phyloP scores from a whole-genome alignment of 2,113 vertebrate species.

The Machaerirhynchus nigripectus region DNA sequence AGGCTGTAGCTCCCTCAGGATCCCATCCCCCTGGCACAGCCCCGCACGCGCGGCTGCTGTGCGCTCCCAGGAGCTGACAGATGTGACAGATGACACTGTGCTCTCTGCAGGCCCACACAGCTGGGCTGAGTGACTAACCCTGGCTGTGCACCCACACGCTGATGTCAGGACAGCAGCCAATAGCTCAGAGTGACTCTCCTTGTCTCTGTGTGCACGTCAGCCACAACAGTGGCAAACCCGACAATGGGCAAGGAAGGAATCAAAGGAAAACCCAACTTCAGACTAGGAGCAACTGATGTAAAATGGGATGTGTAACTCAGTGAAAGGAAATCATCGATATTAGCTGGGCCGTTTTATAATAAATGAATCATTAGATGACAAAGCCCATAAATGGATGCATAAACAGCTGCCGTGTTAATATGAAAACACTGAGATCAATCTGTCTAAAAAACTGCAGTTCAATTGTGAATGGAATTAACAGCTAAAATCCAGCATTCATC shows the following conservation, averaged over 20 bases:
- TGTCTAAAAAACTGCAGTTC: background rate
- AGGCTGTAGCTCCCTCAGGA: background rate
- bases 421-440: background rate
- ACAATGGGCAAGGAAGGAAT: background rate
- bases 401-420: background rate
- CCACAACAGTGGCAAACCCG: background rate
- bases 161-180: slow-evolving; percentile 57
- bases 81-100: background rate
- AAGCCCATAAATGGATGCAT: slow-evolving; percentile 33
- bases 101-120: slow-evolving; percentile 58
- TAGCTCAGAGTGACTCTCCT: slow-evolving; percentile 22
- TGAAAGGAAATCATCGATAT: background rate
- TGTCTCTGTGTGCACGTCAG: slow-evolving; percentile 5
- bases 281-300: slow-evolving; percentile 6
- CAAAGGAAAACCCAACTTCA: background rate
- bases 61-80: background rate
- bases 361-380: slow-evolving; percentile 45
- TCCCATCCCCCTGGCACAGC: background rate
- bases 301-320: background rate
- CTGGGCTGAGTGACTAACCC: slow-evolving; percentile 66
- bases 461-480: background rate
- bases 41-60: background rate
- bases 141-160: slow-evolving; percentile 36
- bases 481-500: background rate
- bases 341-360: background rate